These are phyloP conservation scores for Crotalus tigris DNA, from an alignment of 2,113 vertebrate species.

Conservation along the genomic window DNA sequence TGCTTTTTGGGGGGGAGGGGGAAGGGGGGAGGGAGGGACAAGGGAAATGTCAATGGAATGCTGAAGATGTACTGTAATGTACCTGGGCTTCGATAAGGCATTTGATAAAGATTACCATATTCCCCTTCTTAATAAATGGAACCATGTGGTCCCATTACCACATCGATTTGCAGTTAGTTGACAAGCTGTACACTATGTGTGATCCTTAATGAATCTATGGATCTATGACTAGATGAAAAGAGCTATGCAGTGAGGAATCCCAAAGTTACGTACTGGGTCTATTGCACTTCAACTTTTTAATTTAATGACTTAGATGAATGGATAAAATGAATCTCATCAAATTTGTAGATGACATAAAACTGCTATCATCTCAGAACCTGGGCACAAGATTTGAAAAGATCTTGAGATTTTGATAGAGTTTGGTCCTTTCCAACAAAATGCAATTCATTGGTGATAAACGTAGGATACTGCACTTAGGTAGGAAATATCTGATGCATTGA, in stretches of 20 bases:
- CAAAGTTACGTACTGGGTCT: neutral
- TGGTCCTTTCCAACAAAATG: neutral
- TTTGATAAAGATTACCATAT: neutral
- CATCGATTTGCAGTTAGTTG: neutral
- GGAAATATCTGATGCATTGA: neutral
- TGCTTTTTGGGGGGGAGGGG: accelerated
- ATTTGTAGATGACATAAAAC: neutral
- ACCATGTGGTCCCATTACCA: neutral
- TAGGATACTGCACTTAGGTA: neutral
- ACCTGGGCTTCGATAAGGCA: neutral
- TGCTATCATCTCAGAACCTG: neutral
- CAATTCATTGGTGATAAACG: neutral
- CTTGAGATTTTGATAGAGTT: neutral
- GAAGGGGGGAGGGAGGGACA: neutral
- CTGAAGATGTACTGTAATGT: too few species aligned
- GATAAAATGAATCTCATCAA: neutral
- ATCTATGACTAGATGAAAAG: neutral
- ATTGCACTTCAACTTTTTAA: neutral
- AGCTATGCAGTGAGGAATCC: neutral
- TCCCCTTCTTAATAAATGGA: neutral
- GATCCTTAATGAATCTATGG: neutral
- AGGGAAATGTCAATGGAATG: neutral
- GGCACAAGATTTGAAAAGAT: neutral
- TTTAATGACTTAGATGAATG: neutral
- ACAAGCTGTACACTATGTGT: neutral